These are phyloP conservation scores for Lasioglossum oenotherae DNA, from an alignment of 2,888 invertebrate genomes.

Conservation along the genomic window DNA sequence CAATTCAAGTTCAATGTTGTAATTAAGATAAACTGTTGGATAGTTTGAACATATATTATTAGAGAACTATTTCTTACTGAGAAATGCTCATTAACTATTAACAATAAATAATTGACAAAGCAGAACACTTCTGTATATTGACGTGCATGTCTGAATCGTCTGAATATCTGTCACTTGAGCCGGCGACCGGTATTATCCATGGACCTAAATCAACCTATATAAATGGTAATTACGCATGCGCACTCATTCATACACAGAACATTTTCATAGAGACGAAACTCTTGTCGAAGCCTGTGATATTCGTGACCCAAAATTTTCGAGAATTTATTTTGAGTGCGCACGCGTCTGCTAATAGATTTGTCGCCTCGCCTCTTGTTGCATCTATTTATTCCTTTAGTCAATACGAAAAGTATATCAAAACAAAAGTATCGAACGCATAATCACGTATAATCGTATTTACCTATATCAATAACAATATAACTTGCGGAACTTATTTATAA, in stretches of 20 bases:
- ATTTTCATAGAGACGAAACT: background rate
- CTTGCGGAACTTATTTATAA: background rate
- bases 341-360: background rate
- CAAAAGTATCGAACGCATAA: background rate
- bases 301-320: background rate
- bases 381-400: background rate
- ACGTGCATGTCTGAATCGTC: background rate
- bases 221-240: constrained; percentile 38
- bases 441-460: background rate
- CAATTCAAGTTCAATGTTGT: background rate
- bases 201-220: too few species aligned
- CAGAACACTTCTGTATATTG: constrained; percentile 4
- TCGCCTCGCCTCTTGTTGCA: background rate
- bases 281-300: background rate
- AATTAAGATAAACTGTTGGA: background rate
- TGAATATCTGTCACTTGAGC: constrained; percentile 8
- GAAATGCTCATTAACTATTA: background rate
- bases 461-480: background rate
- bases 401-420: background rate
- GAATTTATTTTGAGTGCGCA: background rate
- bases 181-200: constrained; percentile 28
- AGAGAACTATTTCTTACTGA: background rate
- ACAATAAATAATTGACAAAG: background rate
- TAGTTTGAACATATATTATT: background rate
- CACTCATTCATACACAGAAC: background rate